A percentile compares a stretch with the other conserved stretches of the same genome.
These are phyloP conservation scores for Natrix natrix DNA, from an alignment of 2,797 vertebrate genomes.

Conservation along the genomic window DNA sequence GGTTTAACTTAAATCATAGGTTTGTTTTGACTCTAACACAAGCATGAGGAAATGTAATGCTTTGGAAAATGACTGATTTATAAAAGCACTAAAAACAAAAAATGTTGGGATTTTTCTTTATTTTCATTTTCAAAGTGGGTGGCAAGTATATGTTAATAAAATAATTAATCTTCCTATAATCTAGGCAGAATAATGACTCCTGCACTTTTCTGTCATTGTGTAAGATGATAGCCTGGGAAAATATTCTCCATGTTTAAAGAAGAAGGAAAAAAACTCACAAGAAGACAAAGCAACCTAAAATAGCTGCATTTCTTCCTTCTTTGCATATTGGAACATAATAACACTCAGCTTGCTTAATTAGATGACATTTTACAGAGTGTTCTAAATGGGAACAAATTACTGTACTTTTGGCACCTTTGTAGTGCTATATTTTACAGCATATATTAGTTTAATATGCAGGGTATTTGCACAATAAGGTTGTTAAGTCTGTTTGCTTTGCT, in stretches of 20 bases:
- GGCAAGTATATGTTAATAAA: background rate
- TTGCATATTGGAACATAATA: conserved; percentile 11
- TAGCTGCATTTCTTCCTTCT: background rate
- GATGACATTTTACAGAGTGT: conserved; percentile 19
- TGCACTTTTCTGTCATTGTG: background rate
- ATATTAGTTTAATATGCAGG: conserved; percentile 22
- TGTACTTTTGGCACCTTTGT: background rate
- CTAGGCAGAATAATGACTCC: background rate
- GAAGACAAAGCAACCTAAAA: background rate
- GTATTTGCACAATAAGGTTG: conserved; percentile 22
- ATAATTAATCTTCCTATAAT: background rate
- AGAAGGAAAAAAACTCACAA: background rate
- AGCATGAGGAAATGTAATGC: background rate
- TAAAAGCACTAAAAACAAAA: background rate
- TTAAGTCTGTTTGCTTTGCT: conserved; percentile 40
- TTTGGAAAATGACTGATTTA: background rate
- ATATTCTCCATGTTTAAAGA: background rate
- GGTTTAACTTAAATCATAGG: background rate
- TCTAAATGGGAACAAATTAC: conserved; percentile 19
- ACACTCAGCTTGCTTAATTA: conserved; percentile 11
- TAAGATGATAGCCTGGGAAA: background rate
- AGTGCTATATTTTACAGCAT: background rate
- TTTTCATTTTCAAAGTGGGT: background rate
- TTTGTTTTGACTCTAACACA: background rate
- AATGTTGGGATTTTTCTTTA: background rate